These are phyloP conservation scores for Netelia virgata DNA, from an alignment of 2,888 invertebrate species.

Conservation along the genomic window DNA sequence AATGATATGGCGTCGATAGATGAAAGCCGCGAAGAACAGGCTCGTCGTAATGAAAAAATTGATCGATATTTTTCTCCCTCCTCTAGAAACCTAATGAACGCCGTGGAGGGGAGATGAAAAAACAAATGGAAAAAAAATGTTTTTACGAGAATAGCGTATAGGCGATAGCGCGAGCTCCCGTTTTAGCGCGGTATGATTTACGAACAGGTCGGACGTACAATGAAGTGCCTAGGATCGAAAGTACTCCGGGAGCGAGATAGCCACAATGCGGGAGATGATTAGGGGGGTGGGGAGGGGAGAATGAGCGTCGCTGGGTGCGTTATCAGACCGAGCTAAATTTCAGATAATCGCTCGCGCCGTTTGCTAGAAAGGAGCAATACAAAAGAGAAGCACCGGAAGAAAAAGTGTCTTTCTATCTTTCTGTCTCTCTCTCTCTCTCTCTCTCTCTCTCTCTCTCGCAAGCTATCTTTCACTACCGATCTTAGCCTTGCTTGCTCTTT, in stretches of 20 bases:
- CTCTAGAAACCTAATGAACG: neutral
- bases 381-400: slow-evolving; percentile 40
- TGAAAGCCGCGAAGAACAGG: too few relatives aligned
- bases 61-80: neutral
- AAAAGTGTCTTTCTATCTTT: neutral
- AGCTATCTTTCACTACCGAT: neutral
- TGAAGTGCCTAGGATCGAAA: slow-evolving; percentile 1
- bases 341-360: slow-evolving; percentile 26
- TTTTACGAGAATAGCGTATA: neutral
- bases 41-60: neutral
- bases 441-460: neutral
- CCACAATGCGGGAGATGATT: neutral
- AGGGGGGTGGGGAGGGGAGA: too few relatives aligned
- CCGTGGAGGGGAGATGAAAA: too few relatives aligned
- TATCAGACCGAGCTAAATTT: slow-evolving; percentile 21
- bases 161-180: neutral
- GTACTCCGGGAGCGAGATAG: neutral
- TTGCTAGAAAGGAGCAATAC: slow-evolving; percentile 27
- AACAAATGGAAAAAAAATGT: neutral
- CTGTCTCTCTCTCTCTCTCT: neutral
- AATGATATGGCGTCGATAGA: too few relatives aligned
- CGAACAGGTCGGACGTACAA: neutral
- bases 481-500: too few relatives aligned
- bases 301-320: neutral
- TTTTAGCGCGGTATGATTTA: neutral